A percentile compares a stretch with the other conserved stretches of the same genome.
Evolutionary conservation across 2,113 vertebrate species (phyloP).

Genomic region (Arenaria interpres): DNA sequence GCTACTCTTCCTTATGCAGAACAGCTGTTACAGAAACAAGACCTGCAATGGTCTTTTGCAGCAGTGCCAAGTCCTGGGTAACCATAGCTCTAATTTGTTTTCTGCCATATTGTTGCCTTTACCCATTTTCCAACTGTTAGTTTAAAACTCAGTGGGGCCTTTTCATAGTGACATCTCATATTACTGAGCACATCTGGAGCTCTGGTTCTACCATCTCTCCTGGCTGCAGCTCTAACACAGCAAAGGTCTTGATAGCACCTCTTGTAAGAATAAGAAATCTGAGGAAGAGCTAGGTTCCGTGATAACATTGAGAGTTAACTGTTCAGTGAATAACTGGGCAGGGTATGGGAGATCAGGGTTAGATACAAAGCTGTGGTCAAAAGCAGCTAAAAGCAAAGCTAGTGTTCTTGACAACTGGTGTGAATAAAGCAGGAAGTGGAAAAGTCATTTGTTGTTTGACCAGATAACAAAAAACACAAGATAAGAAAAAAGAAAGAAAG

Average conservation of each 20-base stretch:
- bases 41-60: not conserved
- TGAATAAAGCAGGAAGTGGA: not conserved
- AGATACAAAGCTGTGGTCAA: not conserved
- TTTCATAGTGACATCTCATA: not conserved
- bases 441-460: not conserved
- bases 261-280: not conserved
- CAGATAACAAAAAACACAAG: not conserved
- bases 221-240: not conserved
- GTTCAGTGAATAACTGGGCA: not conserved
- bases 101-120: not conserved
- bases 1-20: not conserved
- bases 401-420: not conserved
- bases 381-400: not conserved
- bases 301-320: not conserved
- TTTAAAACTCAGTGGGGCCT: not conserved
- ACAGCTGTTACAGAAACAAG: not conserved
- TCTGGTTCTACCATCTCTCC: not conserved
- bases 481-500: not conserved
- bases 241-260: not conserved
- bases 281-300: not conserved
- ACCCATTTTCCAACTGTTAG: not conserved
- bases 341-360: not conserved
- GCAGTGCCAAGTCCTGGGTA: not conserved
- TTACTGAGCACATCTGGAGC: not conserved
- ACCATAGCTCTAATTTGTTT: rapidly evolving